Conservation (phyloP, 2,113 vertebrate genomes). For the Terrapene triunguis region DNA sequence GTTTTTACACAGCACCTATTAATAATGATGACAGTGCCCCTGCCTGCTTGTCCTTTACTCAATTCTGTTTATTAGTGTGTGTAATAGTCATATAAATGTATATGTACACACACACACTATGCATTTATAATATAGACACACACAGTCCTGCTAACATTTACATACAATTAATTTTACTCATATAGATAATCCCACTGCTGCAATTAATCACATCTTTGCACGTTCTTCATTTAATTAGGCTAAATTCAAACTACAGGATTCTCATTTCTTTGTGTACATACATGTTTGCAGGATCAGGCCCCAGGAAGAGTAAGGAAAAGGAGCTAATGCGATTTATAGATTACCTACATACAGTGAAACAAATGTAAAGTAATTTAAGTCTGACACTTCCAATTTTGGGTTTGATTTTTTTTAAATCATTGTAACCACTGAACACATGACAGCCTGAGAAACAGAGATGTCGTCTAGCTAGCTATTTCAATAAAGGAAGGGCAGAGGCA, state of each 20-base stretch:
- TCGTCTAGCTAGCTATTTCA: neutral
- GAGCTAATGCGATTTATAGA: neutral
- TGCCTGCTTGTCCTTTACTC: neutral
- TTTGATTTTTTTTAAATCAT: too few relatives aligned
- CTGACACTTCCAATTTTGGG: neutral
- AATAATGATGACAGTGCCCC: neutral
- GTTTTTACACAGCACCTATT: neutral
- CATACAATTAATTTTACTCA: neutral
- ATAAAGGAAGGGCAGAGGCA: neutral
- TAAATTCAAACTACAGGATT: neutral
- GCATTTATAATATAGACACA: neutral
- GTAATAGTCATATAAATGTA: neutral
- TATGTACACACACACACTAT: neutral
- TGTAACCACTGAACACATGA: neutral
- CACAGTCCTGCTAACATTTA: neutral
- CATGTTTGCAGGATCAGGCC: neutral
- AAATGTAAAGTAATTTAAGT: neutral
- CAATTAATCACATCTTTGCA: neutral
- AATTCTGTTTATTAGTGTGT: neutral
- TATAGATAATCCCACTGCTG: neutral
- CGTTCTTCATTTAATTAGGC: neutral
- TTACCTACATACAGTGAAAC: neutral
- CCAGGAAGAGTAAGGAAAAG: neutral
- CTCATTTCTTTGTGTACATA: neutral
- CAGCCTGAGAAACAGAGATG: neutral